Conservation (phyloP, 1,140 invertebrate genomes). For the Lepidurus couesii region DNA sequence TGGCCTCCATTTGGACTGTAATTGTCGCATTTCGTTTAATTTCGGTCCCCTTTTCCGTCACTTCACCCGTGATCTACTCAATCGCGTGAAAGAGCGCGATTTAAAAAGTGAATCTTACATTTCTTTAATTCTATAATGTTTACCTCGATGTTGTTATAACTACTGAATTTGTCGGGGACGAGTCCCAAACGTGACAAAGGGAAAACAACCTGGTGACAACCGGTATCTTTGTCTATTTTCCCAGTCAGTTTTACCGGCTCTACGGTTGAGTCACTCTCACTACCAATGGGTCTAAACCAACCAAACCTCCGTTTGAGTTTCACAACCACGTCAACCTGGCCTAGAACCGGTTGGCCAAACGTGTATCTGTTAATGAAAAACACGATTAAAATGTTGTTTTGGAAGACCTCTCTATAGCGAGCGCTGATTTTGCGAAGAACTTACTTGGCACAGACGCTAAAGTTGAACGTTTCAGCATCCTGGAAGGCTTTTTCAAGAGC, state of each 20-base stretch:
- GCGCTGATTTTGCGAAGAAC: not conserved
- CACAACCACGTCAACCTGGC: slow-evolving; percentile 30
- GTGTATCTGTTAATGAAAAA: slow-evolving; percentile 34
- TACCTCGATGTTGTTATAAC: not conserved
- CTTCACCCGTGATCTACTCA: slow-evolving; percentile 35
- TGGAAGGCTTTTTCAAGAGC: slow-evolving; percentile 55
- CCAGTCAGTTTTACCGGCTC: not conserved
- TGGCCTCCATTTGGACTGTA: slow-evolving; percentile 43
- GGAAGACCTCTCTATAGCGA: not conserved
- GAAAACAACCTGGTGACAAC: not conserved
- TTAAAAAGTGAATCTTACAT: not conserved
- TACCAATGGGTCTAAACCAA: not conserved
- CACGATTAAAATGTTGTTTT: not conserved
- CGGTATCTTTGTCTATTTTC: not conserved
- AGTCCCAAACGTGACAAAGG: not conserved
- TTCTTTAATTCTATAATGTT: not conserved
- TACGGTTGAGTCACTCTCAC: not conserved
- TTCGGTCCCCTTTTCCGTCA: slow-evolving; percentile 58
- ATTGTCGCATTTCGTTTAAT: slow-evolving; percentile 54
- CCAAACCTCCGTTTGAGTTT: not conserved
- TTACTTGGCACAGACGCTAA: not conserved
- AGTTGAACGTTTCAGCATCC: slow-evolving; percentile 37
- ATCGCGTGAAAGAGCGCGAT: not conserved
- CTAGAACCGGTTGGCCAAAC: slow-evolving; percentile 40
- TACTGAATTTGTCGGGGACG: not conserved